These are phyloP conservation scores for Chalcosyrphus nemorum DNA, from an alignment of 2,888 invertebrate genomes.

Conservation along the genomic window DNA sequence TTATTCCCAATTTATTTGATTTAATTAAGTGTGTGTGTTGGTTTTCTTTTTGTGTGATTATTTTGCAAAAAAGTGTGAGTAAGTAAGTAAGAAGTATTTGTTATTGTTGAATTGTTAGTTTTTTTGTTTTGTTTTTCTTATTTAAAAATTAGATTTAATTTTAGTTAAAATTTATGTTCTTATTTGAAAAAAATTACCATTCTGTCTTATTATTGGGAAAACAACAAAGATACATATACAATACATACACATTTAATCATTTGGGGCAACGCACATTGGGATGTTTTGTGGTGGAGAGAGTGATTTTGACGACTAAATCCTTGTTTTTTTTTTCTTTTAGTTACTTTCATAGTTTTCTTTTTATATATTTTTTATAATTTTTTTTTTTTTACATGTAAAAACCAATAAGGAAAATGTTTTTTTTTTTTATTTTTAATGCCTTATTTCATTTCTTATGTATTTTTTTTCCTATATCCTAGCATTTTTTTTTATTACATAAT, in stretches of 20 bases:
- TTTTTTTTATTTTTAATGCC: constrained; percentile 4
- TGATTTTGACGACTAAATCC: constrained; percentile 74
- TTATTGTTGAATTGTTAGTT: constrained; percentile 31
- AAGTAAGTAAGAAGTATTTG: constrained; percentile 47
- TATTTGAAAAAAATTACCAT: constrained; percentile 24
- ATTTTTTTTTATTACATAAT: constrained; percentile 68
- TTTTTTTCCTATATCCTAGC: constrained; percentile 61
- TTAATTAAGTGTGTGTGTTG: too few species aligned
- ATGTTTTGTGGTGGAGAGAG: constrained; percentile 60
- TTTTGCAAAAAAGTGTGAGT: constrained; percentile 53
- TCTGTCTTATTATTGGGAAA: constrained; percentile 26
- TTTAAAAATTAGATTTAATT: constrained; percentile 44
- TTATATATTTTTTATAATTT: constrained; percentile 23
- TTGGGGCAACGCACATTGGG: constrained; percentile 58
- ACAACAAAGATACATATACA: constrained; percentile 49
- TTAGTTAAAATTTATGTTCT: too few species aligned
- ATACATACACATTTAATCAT: constrained; percentile 63
- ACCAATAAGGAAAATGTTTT: constrained; percentile 60
- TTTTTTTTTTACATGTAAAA: constrained; percentile 65
- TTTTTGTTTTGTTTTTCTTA: constrained; percentile 6
- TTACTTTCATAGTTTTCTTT: constrained; percentile 48
- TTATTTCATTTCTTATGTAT: constrained; percentile 53
- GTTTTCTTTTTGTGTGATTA: constrained; percentile 38
- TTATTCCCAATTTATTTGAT: constrained; percentile 9
- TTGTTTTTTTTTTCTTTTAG: constrained; percentile 72